Evolutionary conservation across 2,113 vertebrate genomes (phyloP).

Genomic region (Nicator chloris): DNA sequence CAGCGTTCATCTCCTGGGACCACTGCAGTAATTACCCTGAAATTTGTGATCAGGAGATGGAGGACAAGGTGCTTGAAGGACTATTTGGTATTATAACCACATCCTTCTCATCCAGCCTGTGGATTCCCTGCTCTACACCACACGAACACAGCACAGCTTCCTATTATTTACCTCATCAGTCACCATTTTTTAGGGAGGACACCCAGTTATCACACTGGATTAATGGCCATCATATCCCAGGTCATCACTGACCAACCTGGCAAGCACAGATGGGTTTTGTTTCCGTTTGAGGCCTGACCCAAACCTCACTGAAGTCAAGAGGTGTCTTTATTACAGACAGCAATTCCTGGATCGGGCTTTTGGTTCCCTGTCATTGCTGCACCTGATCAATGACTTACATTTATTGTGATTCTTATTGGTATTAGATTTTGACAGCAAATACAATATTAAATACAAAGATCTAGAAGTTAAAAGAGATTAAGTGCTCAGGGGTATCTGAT

Average conservation of each 20-base stretch:
- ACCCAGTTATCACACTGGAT: background rate
- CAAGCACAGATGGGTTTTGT: background rate
- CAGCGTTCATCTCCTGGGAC: rapidly evolving
- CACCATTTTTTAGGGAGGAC: background rate
- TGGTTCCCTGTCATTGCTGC: background rate
- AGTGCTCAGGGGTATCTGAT: slow-evolving; percentile 12
- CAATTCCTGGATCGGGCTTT: background rate
- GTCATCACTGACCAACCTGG: background rate
- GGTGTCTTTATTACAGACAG: background rate
- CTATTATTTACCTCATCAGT: background rate
- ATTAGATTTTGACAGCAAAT: slow-evolving; percentile 16
- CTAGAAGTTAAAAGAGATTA: slow-evolving; percentile 12
- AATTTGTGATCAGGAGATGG: background rate
- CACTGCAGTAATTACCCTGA: background rate
- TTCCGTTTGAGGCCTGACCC: background rate
- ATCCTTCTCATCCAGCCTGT: background rate
- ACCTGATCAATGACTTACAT: slow-evolving; percentile 1
- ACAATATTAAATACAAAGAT: background rate
- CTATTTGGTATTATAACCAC: background rate
- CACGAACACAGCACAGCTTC: background rate
- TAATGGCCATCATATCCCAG: background rate
- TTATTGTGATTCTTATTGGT: slow-evolving; percentile 4
- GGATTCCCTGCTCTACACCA: background rate
- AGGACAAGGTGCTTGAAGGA: background rate
- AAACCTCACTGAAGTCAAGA: background rate